These are phyloP conservation scores for Agrochola litura DNA, from an alignment of 2,888 invertebrate genomes.

Conservation along the genomic window DNA sequence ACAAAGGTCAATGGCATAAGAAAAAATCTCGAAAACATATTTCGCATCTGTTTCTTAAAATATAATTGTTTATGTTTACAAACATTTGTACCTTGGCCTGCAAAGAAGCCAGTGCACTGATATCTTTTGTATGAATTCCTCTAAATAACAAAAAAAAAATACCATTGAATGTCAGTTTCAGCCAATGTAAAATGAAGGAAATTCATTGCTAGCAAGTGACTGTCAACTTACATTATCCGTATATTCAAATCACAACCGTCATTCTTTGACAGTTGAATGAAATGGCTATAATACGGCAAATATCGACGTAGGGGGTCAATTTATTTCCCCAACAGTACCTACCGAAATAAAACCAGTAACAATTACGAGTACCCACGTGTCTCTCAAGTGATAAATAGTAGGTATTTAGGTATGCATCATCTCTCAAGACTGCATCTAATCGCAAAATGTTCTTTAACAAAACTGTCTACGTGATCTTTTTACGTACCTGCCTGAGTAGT, in stretches of 20 bases:
- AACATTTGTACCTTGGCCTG: slow-evolving; percentile 16
- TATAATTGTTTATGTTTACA: slow-evolving; percentile 32
- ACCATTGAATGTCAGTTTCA: background rate
- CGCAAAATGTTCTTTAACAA: background rate
- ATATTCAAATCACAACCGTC: background rate
- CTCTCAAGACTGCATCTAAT: background rate
- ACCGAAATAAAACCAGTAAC: background rate
- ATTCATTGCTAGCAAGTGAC: background rate
- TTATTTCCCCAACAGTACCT: no score
- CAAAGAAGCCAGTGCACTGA: slow-evolving; percentile 12
- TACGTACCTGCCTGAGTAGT: background rate
- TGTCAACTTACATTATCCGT: background rate
- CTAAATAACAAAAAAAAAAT: background rate
- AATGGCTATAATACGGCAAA: no score
- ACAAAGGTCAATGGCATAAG: slow-evolving; percentile 26
- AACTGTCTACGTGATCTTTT: background rate
- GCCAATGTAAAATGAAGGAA: background rate
- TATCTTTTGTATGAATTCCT: background rate
- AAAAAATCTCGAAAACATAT: slow-evolving; percentile 17
- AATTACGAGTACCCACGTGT: background rate
- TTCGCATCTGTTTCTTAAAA: slow-evolving; percentile 26
- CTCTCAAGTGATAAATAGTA: background rate
- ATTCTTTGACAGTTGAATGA: background rate
- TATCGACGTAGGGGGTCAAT: no score
- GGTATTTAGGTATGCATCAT: background rate